These are phyloP conservation scores for Physocephala rufipes DNA, from an alignment of 2,888 invertebrate species.

Conservation along the genomic window DNA sequence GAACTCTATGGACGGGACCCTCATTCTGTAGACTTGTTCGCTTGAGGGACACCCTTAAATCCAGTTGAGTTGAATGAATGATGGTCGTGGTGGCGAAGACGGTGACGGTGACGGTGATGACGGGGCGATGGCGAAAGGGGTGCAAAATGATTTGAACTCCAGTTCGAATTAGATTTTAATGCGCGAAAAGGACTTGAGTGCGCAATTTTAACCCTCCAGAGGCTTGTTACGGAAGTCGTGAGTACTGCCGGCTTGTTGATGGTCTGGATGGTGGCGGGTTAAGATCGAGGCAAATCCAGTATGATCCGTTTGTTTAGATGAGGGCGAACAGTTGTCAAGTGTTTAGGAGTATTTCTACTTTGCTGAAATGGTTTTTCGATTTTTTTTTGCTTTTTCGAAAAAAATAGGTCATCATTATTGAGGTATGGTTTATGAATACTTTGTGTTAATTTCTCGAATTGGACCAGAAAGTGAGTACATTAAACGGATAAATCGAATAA, in stretches of 20 bases:
- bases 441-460: no score
- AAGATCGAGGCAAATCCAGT: slow-evolving; percentile 20
- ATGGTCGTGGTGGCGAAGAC: neutral
- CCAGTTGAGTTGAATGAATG: no score
- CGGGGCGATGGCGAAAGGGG: neutral
- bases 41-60: slow-evolving; percentile 26
- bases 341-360: neutral
- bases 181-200: slow-evolving; percentile 61
- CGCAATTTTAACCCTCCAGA: slow-evolving; percentile 31
- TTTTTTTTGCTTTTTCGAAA: neutral
- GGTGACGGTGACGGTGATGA: neutral
- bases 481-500: no score
- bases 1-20: slow-evolving; percentile 50
- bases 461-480: no score
- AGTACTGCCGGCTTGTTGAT: neutral
- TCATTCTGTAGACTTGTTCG: slow-evolving; percentile 33
- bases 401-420: no score
- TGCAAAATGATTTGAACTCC: slow-evolving; percentile 55
- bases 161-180: slow-evolving; percentile 61
- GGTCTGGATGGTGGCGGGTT: slow-evolving; percentile 6
- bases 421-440: no score
- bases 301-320: slow-evolving; percentile 28
- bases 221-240: slow-evolving; percentile 28
- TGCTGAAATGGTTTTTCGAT: neutral
- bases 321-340: slow-evolving; percentile 35